Conservation (phyloP, 1,140 invertebrate species). For the Muscidifurax raptorellus region DNA sequence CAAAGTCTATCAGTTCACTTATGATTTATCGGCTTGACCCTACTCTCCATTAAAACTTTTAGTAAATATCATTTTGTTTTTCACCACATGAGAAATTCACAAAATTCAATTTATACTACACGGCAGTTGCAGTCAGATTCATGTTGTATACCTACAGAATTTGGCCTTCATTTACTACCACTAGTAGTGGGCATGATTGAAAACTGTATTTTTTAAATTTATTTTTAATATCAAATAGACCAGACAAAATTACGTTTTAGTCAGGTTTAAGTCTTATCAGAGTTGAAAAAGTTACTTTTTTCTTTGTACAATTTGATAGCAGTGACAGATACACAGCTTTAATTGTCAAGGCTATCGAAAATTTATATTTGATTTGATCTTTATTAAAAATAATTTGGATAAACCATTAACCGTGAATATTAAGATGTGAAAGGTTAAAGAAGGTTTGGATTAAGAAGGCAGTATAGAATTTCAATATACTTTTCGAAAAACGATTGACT, state of each 20-base stretch:
- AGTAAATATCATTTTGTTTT: slow-evolving; percentile 19
- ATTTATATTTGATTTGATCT: slow-evolving; percentile 14
- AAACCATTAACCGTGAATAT: not conserved
- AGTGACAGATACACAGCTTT: not conserved
- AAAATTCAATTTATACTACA: slow-evolving; percentile 58
- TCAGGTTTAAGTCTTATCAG: slow-evolving; percentile 40
- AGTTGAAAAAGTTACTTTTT: slow-evolving; percentile 41
- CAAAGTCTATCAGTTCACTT: slow-evolving; percentile 65
- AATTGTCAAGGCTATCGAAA: slow-evolving; percentile 46
- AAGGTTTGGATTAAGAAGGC: not conserved
- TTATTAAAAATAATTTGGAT: not conserved
- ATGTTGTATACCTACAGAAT: slow-evolving; percentile 54
- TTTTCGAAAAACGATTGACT: not conserved
- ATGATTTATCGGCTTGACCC: slow-evolving; percentile 32
- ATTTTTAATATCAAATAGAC: slow-evolving; percentile 29
- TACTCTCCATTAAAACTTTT: slow-evolving; percentile 24
- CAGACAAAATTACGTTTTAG: slow-evolving; percentile 30
- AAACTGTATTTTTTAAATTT: not conserved
- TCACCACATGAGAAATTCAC: slow-evolving; percentile 12
- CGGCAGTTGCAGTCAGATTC: slow-evolving; percentile 65
- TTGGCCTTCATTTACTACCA: slow-evolving; percentile 61
- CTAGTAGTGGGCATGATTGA: slow-evolving; percentile 5
- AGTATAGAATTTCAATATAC: slow-evolving; percentile 12
- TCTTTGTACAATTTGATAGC: slow-evolving; percentile 45
- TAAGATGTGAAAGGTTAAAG: slow-evolving; percentile 3